Evolutionary conservation across 2,113 vertebrate genomes (phyloP), one percentile per base, ranked within the genome.

Genomic region (Leptodactylus fuscus): DNA sequence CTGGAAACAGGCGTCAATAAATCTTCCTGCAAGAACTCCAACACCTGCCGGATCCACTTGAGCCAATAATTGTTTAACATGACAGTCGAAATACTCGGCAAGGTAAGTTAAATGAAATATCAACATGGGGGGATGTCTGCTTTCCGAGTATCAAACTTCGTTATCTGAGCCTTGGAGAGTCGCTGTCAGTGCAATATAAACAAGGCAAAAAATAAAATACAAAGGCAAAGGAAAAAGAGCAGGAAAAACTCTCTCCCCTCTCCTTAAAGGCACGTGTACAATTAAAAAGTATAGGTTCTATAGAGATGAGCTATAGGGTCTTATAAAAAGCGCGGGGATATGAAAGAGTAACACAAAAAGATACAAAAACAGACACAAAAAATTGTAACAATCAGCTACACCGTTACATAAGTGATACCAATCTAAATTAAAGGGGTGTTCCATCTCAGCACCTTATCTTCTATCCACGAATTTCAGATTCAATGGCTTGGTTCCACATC

Each of bases 1-100:
- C 87, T 87, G 78, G 73, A 81, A 85, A 88, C 81, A 79, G 69
- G 83, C 81, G 15, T 83, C 82, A 73, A 90, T 69, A 89, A 74
- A 69, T 82, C 88, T 89, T 90, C 87, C 76, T 78, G 87, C 83
- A 87, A 89, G 88, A 89, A 83, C 85, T 51, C 82, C 86, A 87
- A 71, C 87, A 87, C 76, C 70, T 89, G 79, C 60, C 82, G 65
- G 49, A 24, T 88, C 82, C 71, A 87, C 82, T 49, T 76, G 38
- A 22, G 82, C 88, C 49, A 70, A 81, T 71, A 88, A 88, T 88
- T 89, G 85, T 89, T 87, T 88, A 81, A 70, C 81, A 87, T 89
- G 87, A 84, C 85, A 88, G 71, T 83, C 79, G 82, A 85, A 85
- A 85, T 86, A 86, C 84, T 86, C 77, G 49, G 84, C 76, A 86